A percentile compares a stretch with the other conserved stretches of the same genome.
phyloP scores from a whole-genome alignment of 2,888 invertebrate species.

The Microplitis manilae region DNA sequence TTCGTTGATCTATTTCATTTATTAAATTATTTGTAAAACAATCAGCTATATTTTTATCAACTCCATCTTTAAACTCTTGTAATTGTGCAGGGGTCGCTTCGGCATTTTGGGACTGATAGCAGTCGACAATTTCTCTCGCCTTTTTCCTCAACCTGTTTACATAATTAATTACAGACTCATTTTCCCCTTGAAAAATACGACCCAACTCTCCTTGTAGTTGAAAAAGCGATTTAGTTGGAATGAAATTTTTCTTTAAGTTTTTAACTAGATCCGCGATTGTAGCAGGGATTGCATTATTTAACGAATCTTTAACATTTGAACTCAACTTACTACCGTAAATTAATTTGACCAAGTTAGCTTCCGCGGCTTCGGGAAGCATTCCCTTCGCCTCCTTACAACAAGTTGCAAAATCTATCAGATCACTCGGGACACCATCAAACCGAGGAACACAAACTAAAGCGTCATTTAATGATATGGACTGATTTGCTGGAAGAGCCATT shows the following conservation, averaged over 20 bases:
- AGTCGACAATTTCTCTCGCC: slow-evolving; percentile 21
- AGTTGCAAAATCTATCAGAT: neutral
- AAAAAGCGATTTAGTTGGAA: slow-evolving; percentile 1
- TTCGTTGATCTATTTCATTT: slow-evolving; percentile 28
- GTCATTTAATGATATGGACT: neutral
- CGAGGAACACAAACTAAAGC: neutral
- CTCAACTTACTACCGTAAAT: slow-evolving; percentile 4
- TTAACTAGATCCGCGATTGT: neutral
- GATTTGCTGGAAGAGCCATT: neutral
- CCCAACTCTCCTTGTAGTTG: slow-evolving; percentile 19
- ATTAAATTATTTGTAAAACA: neutral
- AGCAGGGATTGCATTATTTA: neutral
- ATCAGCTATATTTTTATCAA: neutral
- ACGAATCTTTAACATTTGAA: neutral
- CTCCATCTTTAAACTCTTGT: neutral
- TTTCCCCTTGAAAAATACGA: slow-evolving; percentile 17
- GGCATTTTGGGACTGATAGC: neutral
- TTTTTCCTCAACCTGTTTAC: slow-evolving; percentile 13
- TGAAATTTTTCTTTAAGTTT: slow-evolving; percentile 3
- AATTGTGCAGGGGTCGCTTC: neutral
- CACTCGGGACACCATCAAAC: neutral
- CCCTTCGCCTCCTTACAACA: slow-evolving; percentile 73
- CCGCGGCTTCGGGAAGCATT: slow-evolving; percentile 92
- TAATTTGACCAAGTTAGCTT: slow-evolving; percentile 82
- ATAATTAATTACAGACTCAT: slow-evolving; percentile 9